Conservation (phyloP, 2,797 vertebrate species). For the Ambastaia sidthimunki region DNA sequence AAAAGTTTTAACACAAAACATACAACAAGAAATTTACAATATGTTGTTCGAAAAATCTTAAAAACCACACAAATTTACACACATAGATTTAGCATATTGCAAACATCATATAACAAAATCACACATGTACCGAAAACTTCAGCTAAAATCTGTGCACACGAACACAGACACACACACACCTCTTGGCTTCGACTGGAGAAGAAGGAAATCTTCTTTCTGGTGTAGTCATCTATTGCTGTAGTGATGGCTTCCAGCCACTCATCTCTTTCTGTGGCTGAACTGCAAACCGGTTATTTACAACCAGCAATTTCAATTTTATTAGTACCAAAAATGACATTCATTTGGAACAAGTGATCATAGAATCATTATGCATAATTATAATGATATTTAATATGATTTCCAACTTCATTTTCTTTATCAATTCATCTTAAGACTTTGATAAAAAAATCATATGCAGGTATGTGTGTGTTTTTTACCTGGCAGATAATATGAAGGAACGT, state of each 20-base stretch:
- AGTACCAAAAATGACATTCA: background rate
- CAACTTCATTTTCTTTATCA: background rate
- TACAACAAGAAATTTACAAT: no score
- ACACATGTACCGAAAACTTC: background rate
- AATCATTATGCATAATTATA: background rate
- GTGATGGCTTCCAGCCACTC: conserved; percentile 97
- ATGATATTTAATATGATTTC: background rate
- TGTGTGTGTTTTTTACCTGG: conserved; percentile 80
- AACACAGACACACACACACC: conserved; percentile 73
- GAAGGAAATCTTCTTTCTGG: conserved; percentile 95
- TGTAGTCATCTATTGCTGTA: conserved; percentile 92
- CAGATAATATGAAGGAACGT: conserved; percentile 95
- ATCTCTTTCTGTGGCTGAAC: conserved; percentile 94
- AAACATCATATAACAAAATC: no score
- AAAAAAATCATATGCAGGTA: background rate
- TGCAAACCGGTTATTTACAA: conserved; percentile 66
- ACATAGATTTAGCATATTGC: background rate
- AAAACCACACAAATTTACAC: background rate
- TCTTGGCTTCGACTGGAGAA: conserved; percentile 93
- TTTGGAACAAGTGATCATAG: background rate
- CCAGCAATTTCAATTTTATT: conserved; percentile 8
- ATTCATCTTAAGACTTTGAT: background rate
- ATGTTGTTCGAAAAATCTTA: background rate
- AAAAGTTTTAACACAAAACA: background rate
- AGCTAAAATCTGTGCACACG: no score